A percentile compares a stretch with the other conserved stretches of the same genome.
Evolutionary conservation across 2,888 invertebrate genomes (phyloP).

Genomic region (Zele albiditarsus): DNA sequence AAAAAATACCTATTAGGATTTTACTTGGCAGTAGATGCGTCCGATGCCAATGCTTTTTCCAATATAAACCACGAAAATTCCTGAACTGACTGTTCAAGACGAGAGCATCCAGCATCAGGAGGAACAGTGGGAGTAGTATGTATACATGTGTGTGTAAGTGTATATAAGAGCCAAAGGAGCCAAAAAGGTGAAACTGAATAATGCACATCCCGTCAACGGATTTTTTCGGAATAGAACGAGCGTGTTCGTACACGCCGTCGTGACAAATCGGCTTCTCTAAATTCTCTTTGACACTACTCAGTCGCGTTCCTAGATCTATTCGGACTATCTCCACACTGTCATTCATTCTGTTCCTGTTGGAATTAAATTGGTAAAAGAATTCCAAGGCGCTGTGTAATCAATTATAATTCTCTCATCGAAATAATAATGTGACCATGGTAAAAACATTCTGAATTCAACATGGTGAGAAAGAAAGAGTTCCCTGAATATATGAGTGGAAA

Average conservation of each 20-base stretch:
- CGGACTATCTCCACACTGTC: slow-evolving; percentile 5
- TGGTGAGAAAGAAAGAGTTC: too few species aligned
- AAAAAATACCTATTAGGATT: not conserved
- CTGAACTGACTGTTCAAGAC: not conserved
- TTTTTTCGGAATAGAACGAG: slow-evolving; percentile 41
- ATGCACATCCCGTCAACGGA: slow-evolving; percentile 41
- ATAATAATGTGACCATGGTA: too few species aligned
- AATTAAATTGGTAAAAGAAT: slow-evolving; percentile 29
- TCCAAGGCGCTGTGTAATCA: slow-evolving; percentile 17
- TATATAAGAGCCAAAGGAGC: not conserved
- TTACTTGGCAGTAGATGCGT: too few species aligned
- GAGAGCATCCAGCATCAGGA: slow-evolving; percentile 41
- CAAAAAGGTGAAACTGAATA: slow-evolving; percentile 45
- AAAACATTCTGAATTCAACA: too few species aligned
- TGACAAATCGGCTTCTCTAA: slow-evolving; percentile 43
- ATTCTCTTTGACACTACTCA: slow-evolving; percentile 44
- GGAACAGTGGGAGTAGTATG: not conserved
- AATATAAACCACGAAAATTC: too few species aligned
- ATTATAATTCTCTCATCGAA: slow-evolving; percentile 30
- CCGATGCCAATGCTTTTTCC: too few species aligned
- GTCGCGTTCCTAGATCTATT: slow-evolving; percentile 24
- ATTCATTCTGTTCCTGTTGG: slow-evolving; percentile 15
- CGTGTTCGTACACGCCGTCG: slow-evolving; percentile 11
- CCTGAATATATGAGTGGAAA: too few species aligned
- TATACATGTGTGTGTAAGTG: not conserved